These are phyloP conservation scores for Drosophila yakuba DNA, from an alignment of 1,140 invertebrate species.

Conservation along the genomic window DNA sequence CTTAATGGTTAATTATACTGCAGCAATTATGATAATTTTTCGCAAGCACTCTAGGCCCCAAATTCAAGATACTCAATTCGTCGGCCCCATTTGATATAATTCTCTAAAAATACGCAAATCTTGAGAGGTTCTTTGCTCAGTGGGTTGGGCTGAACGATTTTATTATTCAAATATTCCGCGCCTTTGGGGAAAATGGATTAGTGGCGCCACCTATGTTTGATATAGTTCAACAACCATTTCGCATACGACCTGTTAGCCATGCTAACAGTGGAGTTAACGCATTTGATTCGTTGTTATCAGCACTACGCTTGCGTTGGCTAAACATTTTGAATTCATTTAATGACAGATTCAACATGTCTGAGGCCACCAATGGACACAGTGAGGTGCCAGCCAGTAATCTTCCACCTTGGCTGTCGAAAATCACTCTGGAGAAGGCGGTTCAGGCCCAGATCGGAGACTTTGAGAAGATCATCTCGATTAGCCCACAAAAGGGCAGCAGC, in stretches of 20 bases:
- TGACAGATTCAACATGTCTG: slow-evolving; percentile 54
- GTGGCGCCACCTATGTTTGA: slow-evolving; percentile 50
- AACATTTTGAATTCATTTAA: neutral
- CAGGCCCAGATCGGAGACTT: slow-evolving; percentile 54
- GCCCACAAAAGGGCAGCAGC: slow-evolving; percentile 27
- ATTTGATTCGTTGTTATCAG: slow-evolving; percentile 10
- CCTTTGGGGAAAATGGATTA: neutral
- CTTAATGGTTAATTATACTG: neutral
- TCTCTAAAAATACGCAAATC: neutral
- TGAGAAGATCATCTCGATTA: slow-evolving; percentile 45
- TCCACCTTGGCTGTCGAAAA: slow-evolving; percentile 61
- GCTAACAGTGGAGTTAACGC: neutral
- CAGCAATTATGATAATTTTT: neutral
- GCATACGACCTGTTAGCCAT: slow-evolving; percentile 29
- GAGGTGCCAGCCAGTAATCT: slow-evolving; percentile 23
- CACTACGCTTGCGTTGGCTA: neutral
- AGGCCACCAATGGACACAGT: slow-evolving; percentile 48
- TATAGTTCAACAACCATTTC: slow-evolving; percentile 12
- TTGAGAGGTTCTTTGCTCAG: neutral
- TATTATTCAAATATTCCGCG: slow-evolving; percentile 7
- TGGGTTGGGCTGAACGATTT: slow-evolving; percentile 10
- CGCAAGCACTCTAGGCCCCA: neutral
- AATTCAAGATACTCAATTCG: neutral
- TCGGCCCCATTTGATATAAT: slow-evolving; percentile 2
- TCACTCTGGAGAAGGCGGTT: slow-evolving; percentile 68